Percentiles rank a stretch among this genome's conserved stretches.
These are phyloP conservation scores for Popillia japonica DNA, from an alignment of 1,140 invertebrate species.

Conservation along the genomic window DNA sequence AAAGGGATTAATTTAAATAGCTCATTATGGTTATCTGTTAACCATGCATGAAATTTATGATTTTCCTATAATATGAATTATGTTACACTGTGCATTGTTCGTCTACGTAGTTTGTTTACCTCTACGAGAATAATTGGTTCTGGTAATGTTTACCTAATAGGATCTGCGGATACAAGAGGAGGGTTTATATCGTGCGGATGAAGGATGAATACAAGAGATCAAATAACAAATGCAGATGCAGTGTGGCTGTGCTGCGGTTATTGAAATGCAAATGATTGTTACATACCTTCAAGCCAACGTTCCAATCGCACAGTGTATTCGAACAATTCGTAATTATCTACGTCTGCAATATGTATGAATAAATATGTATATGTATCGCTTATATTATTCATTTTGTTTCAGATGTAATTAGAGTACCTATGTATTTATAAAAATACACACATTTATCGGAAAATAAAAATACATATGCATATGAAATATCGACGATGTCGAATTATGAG, in stretches of 20 bases:
- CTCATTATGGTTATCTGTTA: too few species aligned
- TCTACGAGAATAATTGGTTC: neutral
- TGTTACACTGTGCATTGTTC: neutral
- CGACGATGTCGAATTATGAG: too few species aligned
- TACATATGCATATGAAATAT: too few species aligned
- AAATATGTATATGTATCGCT: too few species aligned
- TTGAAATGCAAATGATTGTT: slow-evolving; percentile 26
- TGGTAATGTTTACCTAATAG: slow-evolving; percentile 14
- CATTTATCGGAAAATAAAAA: too few species aligned
- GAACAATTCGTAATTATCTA: too few species aligned
- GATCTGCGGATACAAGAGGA: neutral
- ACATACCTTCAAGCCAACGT: neutral
- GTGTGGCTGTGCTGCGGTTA: neutral
- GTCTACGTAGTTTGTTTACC: neutral
- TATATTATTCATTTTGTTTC: too few species aligned
- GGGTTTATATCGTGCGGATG: neutral
- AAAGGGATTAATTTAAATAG: too few species aligned
- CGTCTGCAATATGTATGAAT: too few species aligned
- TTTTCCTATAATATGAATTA: neutral
- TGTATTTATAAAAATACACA: too few species aligned
- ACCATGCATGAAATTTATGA: too few species aligned
- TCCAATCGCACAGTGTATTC: neutral
- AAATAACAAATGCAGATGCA: slow-evolving; percentile 18
- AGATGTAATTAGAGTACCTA: too few species aligned
- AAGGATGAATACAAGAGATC: slow-evolving; percentile 1